Conservation (phyloP, 2,113 vertebrate genomes). For the Donacobius atricapilla region DNA sequence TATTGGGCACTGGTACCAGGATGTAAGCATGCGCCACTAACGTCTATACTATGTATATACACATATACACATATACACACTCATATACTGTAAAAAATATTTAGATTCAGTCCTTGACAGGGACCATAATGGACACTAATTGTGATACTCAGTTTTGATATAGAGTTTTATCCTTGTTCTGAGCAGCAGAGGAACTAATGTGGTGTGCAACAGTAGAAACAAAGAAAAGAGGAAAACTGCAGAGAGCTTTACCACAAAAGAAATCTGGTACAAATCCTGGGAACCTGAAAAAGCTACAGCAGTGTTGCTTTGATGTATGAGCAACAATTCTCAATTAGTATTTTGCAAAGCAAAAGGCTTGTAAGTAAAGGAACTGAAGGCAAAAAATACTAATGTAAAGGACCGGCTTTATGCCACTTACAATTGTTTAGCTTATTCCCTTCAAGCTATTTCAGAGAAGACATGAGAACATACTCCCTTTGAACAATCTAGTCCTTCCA, state of each 20-base stretch:
- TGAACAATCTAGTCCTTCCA: background rate
- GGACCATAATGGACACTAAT: background rate
- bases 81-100: background rate
- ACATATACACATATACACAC: no score
- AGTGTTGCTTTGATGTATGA: background rate
- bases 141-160: background rate
- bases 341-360: background rate
- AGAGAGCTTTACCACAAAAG: background rate
- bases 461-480: background rate
- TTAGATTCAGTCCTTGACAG: background rate
- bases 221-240: background rate
- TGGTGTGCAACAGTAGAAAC: background rate
- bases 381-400: background rate
- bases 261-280: background rate
- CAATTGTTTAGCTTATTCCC: background rate
- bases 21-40: background rate
- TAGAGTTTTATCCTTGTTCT: background rate
- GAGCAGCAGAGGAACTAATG: background rate
- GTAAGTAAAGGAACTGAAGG: background rate
- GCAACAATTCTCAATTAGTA: background rate
- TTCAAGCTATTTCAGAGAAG: background rate
- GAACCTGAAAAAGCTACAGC: background rate
- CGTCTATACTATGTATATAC: background rate
- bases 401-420: background rate
- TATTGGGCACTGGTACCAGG: background rate